Evolutionary conservation across 2,888 invertebrate genomes (phyloP), one percentile per base, ranked within the genome.

Genomic region (Orchesellides sinensis): DNA sequence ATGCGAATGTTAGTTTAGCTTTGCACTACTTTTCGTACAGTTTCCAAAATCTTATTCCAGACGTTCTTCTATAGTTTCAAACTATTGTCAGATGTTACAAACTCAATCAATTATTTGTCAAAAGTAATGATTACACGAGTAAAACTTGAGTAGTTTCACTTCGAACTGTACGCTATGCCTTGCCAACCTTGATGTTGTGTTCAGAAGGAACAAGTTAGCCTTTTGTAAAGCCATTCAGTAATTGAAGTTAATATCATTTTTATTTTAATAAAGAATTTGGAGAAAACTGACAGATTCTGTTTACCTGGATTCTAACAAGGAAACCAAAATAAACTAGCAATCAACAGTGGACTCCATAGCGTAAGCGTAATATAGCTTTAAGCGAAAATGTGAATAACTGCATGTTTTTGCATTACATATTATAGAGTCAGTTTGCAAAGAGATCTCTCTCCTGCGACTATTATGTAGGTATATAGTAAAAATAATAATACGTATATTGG

Each of bases 301-400:
- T 59, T 25, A 29, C n/a, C n/a, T n/a, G n/a, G n/a, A n/a, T 40
- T 32, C 29, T 61, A 29, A 25, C 4, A n/a, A 52, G 35, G 70
- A 45, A 59, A 35, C n/a, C 21, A 19, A 25, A 35, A 25, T 21
- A 59, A 54, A 25, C 49, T 59, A 27, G n/a, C 61, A 49, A 29
- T 69, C 19, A 23, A 63, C 70, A 78, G 79, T 40, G n/a, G n/a
- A n/a, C 79, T 79, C 79, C 79, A 54, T 19, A 70, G 79, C 79
- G 65, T 79, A 79, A 79, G 79, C 79, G 79, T 79, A 79, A 61
- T 79, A 69, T 79, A 79, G 79, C 79, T 79, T 79, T 49, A 79
- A 79, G 79, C 79, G 63, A 45, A 63, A 59, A 78, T 59, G 78
- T 75, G 54, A 65, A 75, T 54, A 45, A 59, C 63, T n/a, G n/a